Evolutionary conservation across 1,140 invertebrate genomes (phyloP).

Genomic region (Drosophila equinoxialis): DNA sequence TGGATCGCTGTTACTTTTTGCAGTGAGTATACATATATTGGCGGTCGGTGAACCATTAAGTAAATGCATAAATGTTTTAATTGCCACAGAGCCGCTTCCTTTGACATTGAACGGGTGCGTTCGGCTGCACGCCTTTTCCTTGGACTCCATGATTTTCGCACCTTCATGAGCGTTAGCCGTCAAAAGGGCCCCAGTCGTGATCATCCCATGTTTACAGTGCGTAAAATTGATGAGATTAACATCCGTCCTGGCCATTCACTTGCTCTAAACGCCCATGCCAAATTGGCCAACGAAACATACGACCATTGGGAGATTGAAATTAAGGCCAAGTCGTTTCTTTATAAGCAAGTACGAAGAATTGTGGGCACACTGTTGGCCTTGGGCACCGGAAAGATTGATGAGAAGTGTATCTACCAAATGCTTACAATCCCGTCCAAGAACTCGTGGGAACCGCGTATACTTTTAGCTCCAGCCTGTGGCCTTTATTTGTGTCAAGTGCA

Average conservation of each 20-base stretch:
- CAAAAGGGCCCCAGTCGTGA: constrained; percentile 78
- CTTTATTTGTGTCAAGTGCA: constrained; percentile 88
- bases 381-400: constrained; percentile 85
- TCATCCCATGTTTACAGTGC: constrained; percentile 83
- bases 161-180: constrained; percentile 85
- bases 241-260: constrained; percentile 83
- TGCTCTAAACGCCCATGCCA: constrained; percentile 76
- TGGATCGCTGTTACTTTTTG: constrained; percentile 73
- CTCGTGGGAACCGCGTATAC: constrained; percentile 85
- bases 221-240: constrained; percentile 84
- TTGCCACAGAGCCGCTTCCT: constrained; percentile 83
- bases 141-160: constrained; percentile 88
- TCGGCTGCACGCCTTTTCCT: constrained; percentile 85
- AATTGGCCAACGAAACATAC: constrained; percentile 82
- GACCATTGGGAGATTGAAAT: constrained; percentile 87
- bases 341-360: constrained; percentile 90
- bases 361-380: constrained; percentile 86
- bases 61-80: not conserved
- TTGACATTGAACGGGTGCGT: constrained; percentile 85
- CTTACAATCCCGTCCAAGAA: constrained; percentile 88
- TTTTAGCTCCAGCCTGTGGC: constrained; percentile 85
- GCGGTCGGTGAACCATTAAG: accelerated
- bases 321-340: constrained; percentile 87
- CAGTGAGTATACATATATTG: constrained; percentile 48
- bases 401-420: constrained; percentile 87